Evolutionary conservation across 1,140 invertebrate genomes (phyloP), one percentile per base, ranked within the genome.

Genomic region (Armadillidium nasatum): DNA sequence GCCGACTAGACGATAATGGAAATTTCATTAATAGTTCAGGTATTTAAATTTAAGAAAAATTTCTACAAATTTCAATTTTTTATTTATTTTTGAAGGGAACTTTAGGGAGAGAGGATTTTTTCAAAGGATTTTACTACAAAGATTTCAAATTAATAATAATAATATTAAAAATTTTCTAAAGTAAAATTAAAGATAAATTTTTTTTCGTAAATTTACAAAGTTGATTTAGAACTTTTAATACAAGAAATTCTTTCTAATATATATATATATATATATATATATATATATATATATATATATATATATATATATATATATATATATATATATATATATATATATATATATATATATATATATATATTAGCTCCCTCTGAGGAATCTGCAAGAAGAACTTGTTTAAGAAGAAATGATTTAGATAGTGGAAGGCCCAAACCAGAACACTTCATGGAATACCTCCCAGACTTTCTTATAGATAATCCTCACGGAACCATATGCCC

Each of bases 401-500:
- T 80, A 21, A 13, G 78, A 21, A 13, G 33, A 66, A 19, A 22
- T 7, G 74, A 73, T 21, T 77, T 71, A 13, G 15, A 68, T 19
- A 22, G 76, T 13, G 60, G 67, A 0, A 72, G 83, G 10, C 86
- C 86, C 9, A 71, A 85, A 66, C 67, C 86, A 7, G 84, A 88
- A 66, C 88, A 88, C 33, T 96, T 96, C 81, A 86, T 89, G 74
- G 87, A 87, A 43, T 95, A 91, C 83, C 83, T 97, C 67, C 87
- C 89, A 4, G 89, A 89, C 82, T 97, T 95, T 83, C 85, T 97
- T 7, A 87, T 87, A 75, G 94, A 96, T 84, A 89, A 93, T 83
- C 95, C 95, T 0, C 79, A 80, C 50, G 89, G 89, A 73, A 83
- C 86, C 0, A 83, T 83, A 10, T 97, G 95, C 85, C 88, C 92